Conservation (phyloP, 2,888 invertebrate genomes). For the Polydrusus tereticollis region DNA sequence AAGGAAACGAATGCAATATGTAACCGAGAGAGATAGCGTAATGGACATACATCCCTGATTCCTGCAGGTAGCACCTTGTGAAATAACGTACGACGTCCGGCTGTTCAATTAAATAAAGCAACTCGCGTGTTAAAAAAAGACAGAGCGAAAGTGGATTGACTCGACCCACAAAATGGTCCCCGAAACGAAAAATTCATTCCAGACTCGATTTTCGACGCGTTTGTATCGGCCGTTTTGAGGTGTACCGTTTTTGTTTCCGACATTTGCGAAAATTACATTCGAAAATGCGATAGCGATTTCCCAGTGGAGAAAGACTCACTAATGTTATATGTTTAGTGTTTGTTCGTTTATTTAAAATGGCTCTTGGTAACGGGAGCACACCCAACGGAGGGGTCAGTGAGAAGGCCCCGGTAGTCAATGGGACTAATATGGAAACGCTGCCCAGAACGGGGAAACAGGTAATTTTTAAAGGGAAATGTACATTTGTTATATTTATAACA, state of each 20-base stretch:
- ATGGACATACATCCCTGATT: not conserved
- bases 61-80: not conserved
- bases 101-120: not conserved
- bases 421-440: conserved; percentile 73
- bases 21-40: conserved; percentile 3
- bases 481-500: no score
- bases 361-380: conserved; percentile 66
- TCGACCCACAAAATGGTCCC: conserved; percentile 19
- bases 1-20: not conserved
- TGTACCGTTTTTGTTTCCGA: conserved; percentile 42
- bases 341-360: conserved; percentile 58
- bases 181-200: conserved; percentile 52
- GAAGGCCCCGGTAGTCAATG: conserved; percentile 72
- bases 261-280: conserved; percentile 45
- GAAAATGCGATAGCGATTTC: conserved; percentile 50
- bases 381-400: conserved; percentile 65
- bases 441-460: conserved; percentile 73
- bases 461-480: conserved; percentile 46
- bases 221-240: conserved; percentile 52
- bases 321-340: conserved; percentile 51
- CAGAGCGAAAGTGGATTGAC: not conserved
- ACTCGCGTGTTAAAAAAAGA: not conserved
- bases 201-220: conserved; percentile 53
- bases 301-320: conserved; percentile 36
- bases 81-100: not conserved